Conservation (phyloP, 1,140 invertebrate genomes). For the Theocolax elegans region DNA sequence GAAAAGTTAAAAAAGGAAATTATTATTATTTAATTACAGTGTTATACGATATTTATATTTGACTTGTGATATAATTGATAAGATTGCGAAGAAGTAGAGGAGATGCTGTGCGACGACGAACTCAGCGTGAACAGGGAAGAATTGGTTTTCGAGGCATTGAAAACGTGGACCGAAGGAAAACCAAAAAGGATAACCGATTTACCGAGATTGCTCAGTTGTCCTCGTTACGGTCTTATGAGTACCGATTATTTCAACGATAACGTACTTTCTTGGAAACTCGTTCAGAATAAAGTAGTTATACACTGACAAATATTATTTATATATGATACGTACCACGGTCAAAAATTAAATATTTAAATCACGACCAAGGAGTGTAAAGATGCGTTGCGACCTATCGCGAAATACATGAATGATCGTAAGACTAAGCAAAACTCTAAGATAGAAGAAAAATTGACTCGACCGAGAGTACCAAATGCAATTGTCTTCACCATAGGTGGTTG, state of each 20-base stretch:
- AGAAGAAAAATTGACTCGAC: conserved; percentile 63
- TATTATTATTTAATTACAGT: neutral
- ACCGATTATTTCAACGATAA: conserved; percentile 72
- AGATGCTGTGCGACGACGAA: conserved; percentile 80
- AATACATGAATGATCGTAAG: conserved; percentile 71
- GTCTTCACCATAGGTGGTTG: conserved; percentile 82
- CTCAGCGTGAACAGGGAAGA: conserved; percentile 79
- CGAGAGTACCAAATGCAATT: conserved; percentile 76
- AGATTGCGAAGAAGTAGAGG: conserved; percentile 73
- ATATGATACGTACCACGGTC: too few relatives aligned
- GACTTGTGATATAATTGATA: neutral
- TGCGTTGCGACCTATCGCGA: conserved; percentile 71
- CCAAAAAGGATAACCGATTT: conserved; percentile 66
- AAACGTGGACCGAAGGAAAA: conserved; percentile 67
- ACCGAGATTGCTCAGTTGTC: conserved; percentile 71
- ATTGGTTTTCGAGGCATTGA: conserved; percentile 75
- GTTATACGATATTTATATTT: neutral
- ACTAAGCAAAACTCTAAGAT: neutral
- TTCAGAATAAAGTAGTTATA: conserved; percentile 3
- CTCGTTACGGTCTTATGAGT: conserved; percentile 76
- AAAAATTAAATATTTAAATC: too few relatives aligned
- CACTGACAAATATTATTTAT: neutral
- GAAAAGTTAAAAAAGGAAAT: neutral
- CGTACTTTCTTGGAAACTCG: conserved; percentile 69
- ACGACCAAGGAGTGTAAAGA: conserved; percentile 73